Evolutionary conservation across 1,140 invertebrate genomes (phyloP).

Genomic region (Meloidogyne floridensis): DNA sequence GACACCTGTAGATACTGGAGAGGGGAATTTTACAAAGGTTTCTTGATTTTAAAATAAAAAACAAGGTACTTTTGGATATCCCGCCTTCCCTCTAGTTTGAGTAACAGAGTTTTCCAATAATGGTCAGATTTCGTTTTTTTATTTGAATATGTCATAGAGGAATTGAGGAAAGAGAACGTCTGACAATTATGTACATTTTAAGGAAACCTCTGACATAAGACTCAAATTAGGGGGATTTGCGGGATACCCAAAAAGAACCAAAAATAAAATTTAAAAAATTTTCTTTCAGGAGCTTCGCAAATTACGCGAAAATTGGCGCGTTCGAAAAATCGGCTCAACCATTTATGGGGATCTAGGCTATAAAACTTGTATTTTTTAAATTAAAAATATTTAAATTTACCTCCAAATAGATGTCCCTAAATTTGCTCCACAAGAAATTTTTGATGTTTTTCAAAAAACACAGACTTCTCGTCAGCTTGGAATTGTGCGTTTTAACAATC

Average conservation of each 20-base stretch:
- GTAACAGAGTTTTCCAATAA: too few species aligned
- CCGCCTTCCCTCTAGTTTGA: too few species aligned
- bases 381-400: background rate
- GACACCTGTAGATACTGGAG: background rate
- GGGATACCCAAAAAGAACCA: too few species aligned
- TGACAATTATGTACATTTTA: too few species aligned
- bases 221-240: too few species aligned
- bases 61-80: too few species aligned
- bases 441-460: slow-evolving; percentile 48
- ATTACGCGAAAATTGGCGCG: slow-evolving; percentile 51
- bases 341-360: slow-evolving; percentile 54
- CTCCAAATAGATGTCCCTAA: slow-evolving; percentile 39
- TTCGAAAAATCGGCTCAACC: slow-evolving; percentile 47
- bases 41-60: too few species aligned
- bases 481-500: background rate
- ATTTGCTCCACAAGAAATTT: slow-evolving; percentile 44
- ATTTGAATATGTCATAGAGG: too few species aligned
- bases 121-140: too few species aligned
- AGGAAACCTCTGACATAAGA: too few species aligned
- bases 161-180: too few species aligned
- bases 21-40: background rate
- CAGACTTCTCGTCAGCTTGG: slow-evolving; percentile 1
- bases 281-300: slow-evolving; percentile 45
- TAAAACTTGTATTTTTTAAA: slow-evolving; percentile 42
- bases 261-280: slow-evolving; percentile 1